Evolutionary conservation across 2,797 vertebrate species (phyloP).

Genomic region (Aulostomus chinensis): DNA sequence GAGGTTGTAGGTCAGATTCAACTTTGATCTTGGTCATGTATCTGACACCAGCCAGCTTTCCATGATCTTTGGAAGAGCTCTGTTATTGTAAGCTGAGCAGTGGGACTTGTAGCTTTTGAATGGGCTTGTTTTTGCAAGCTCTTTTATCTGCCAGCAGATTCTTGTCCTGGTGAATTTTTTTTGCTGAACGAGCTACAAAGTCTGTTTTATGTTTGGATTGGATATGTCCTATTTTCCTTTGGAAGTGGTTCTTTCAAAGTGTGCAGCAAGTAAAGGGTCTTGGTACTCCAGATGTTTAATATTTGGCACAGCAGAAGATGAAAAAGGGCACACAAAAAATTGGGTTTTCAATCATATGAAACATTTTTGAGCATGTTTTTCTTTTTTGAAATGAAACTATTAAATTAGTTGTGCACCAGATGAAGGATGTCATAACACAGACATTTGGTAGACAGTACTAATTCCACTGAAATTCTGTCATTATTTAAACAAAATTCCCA

Average conservation of each 20-base stretch:
- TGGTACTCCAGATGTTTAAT: constrained; percentile 27
- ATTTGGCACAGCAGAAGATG: constrained; percentile 13
- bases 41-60: constrained; percentile 37
- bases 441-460: too few species aligned
- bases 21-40: constrained; percentile 11
- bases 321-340: not conserved
- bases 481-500: too few species aligned
- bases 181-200: constrained; percentile 53
- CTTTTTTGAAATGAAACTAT: not conserved
- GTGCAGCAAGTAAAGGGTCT: constrained; percentile 19
- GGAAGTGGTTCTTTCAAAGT: constrained; percentile 34
- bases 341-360: constrained; percentile 2
- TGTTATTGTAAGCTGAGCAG: constrained; percentile 49
- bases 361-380: not conserved
- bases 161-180: constrained; percentile 56
- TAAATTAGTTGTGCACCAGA: too few species aligned
- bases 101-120: constrained; percentile 52
- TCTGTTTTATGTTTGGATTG: constrained; percentile 55
- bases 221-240: constrained; percentile 43
- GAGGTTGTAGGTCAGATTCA: constrained; percentile 22
- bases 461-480: too few species aligned
- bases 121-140: constrained; percentile 54
- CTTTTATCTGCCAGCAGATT: constrained; percentile 52
- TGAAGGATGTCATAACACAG: too few species aligned
- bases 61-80: constrained; percentile 47